Base-by-base conservation (phyloP, 2,797 vertebrate species). In the Notoglanidium macrostoma region DNA sequence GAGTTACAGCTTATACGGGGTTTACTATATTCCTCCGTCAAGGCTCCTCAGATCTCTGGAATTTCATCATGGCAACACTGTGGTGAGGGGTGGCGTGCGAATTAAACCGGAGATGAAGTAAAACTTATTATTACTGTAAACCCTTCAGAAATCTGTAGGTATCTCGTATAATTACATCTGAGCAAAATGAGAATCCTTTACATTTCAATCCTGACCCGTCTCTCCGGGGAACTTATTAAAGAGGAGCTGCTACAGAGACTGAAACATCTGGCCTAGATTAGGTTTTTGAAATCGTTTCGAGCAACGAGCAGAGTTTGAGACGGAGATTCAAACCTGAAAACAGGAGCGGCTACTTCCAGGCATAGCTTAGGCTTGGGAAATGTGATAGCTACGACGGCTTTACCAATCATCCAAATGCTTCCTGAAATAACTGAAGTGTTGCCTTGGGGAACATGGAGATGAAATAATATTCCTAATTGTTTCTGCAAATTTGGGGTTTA, bases 11-110 rank as follows among this genome's bases (percentile, higher is more conserved):
- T 91, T 83, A 77, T 63, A 83, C 74, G 78, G 67, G 85, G 79
- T 87, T 85, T 68, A 46, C 82, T 89, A 86, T 86, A 12, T 67
- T 89, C 51, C 21, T 51, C 86, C 83, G 65, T 86, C 77, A 17
- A 91, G 89, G 90, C 90, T 94, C 90, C 57, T 90, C 67, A 67
- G 89, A 89, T 88, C 86, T 73, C 87, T 84, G 83, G 93, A 93
- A 95, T 94, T 95, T 93, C 91, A 93, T 92, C 88, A 85, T 12
- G 89, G 92, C 92, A 92, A 90, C 85, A 83, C 9, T 44, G 63
- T 35, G 32, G 54, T 26, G 54, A 1, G 82, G 40, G 29, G 44
- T 6, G 54, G 51, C 10, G 12, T 23, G 40, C 3, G 67, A 44
- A 54, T 81, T 65, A 77, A 63, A 81, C 70, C 57, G 32, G 68